Conservation (phyloP, 2,113 vertebrate genomes). For the Salvelinus sp. region DNA sequence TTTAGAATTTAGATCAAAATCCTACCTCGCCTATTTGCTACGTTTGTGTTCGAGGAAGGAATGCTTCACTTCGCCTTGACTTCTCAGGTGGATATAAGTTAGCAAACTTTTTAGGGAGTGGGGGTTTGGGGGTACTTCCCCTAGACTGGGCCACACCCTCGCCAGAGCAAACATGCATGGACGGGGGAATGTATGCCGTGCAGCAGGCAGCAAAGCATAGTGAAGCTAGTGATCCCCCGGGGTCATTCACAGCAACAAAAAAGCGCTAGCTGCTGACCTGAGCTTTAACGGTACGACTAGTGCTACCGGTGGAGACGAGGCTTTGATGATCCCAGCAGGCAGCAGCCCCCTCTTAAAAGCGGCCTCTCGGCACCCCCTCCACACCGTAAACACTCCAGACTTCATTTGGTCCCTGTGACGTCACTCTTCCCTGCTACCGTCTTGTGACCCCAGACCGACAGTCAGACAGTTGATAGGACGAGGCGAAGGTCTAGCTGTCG, state of each 20-base stretch:
- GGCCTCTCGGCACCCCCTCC: slow-evolving; percentile 21
- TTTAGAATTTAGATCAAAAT: no score
- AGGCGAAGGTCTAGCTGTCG: neutral
- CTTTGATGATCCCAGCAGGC: slow-evolving; percentile 55
- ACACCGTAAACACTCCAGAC: slow-evolving; percentile 35
- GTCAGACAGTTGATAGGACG: neutral
- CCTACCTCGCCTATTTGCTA: neutral
- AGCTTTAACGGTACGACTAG: slow-evolving; percentile 40
- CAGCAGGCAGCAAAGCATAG: slow-evolving; percentile 21
- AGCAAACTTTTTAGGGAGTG: slow-evolving; percentile 32
- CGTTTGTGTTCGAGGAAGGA: neutral
- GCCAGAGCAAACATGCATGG: slow-evolving; percentile 59
- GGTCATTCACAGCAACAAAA: slow-evolving; percentile 63
- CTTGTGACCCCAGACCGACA: neutral
- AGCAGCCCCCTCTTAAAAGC: slow-evolving; percentile 7
- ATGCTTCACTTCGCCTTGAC: neutral
- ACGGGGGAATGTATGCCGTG: slow-evolving; percentile 55
- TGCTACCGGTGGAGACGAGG: slow-evolving; percentile 1
- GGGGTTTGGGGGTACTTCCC: slow-evolving; percentile 28
- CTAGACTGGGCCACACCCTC: slow-evolving; percentile 68
- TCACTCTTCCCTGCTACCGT: slow-evolving; percentile 18
- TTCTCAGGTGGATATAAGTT: neutral
- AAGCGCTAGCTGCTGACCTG: slow-evolving; percentile 47
- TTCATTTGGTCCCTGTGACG: slow-evolving; percentile 59
- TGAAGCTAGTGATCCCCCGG: slow-evolving; percentile 17